phyloP scores from a whole-genome alignment of 2,888 invertebrate genomes.

The Volucella inflata region DNA sequence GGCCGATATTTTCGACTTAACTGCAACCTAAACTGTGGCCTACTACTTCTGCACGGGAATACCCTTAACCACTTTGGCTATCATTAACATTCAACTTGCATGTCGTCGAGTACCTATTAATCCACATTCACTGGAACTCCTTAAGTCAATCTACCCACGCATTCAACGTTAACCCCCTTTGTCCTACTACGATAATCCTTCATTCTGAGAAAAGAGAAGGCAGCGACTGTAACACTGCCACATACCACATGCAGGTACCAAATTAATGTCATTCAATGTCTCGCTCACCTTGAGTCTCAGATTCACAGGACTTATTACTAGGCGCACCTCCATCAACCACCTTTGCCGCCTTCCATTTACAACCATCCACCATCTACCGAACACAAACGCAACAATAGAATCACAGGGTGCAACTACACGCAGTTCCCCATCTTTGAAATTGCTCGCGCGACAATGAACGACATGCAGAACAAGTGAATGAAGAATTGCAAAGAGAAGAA shows the following conservation, averaged over 20 bases:
- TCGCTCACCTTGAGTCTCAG: constrained; percentile 45
- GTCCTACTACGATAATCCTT: constrained; percentile 52
- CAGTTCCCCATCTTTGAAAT: constrained; percentile 2
- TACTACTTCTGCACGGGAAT: no score
- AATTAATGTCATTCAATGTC: constrained; percentile 33
- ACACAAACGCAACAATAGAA: constrained; percentile 43
- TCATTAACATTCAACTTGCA: constrained; percentile 18
- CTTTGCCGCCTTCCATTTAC: no score
- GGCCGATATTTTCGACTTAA: no score
- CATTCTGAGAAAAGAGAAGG: constrained; percentile 6
- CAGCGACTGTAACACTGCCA: neutral
- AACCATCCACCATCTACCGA: no score
- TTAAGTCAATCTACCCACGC: constrained; percentile 24
- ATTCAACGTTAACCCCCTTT: neutral
- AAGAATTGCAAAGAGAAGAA: constrained; percentile 33
- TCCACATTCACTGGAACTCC: constrained; percentile 28
- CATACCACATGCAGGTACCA: constrained; percentile 24
- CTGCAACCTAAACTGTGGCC: no score
- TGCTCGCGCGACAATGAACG: neutral
- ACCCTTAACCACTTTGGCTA: constrained; percentile 16
- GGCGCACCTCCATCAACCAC: neutral
- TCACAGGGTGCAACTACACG: constrained; percentile 1
- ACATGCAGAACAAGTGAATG: neutral
- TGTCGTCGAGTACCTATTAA: constrained; percentile 20
- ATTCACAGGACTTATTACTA: constrained; percentile 26